Evolutionary conservation across 2,888 invertebrate species (phyloP).

Genomic region (Brachynemurus nebulosus): DNA sequence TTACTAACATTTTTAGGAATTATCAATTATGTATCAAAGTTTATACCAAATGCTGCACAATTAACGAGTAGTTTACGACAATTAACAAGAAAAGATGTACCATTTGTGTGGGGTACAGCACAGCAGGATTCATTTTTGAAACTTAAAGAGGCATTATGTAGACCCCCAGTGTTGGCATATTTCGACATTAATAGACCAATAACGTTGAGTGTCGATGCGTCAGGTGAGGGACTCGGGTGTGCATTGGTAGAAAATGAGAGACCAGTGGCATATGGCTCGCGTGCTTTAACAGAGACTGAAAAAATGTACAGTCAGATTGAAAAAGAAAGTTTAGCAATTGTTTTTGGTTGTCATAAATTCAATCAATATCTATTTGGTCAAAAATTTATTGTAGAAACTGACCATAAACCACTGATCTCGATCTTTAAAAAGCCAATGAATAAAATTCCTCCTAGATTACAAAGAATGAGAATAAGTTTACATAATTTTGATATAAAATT

Average conservation of each 20-base stretch:
- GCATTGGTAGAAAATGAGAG: neutral
- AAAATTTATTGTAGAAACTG: constrained; percentile 9
- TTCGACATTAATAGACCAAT: constrained; percentile 8
- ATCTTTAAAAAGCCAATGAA: constrained; percentile 4
- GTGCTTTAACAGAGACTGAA: constrained; percentile 8
- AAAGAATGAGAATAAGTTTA: constrained; percentile 9
- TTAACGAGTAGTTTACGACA: constrained; percentile 11
- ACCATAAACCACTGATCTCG: neutral
- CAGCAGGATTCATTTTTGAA: constrained; percentile 15
- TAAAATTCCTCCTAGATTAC: constrained; percentile 15
- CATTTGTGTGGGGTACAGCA: neutral
- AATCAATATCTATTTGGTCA: constrained; percentile 4
- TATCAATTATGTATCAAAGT: constrained; percentile 11
- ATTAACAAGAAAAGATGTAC: constrained; percentile 9
- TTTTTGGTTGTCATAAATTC: constrained; percentile 5
- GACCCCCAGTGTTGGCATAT: constrained; percentile 10
- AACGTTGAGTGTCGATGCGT: neutral
- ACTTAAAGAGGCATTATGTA: constrained; percentile 12
- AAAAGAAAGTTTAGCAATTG: constrained; percentile 8
- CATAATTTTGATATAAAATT: neutral
- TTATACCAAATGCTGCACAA: constrained; percentile 12
- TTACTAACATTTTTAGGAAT: constrained; percentile 9
- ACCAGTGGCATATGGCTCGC: constrained; percentile 7
- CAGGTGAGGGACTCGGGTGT: neutral
- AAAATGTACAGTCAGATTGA: constrained; percentile 6